Conservation (phyloP, 2,113 vertebrate species). For the Macquaria ambigua region DNA sequence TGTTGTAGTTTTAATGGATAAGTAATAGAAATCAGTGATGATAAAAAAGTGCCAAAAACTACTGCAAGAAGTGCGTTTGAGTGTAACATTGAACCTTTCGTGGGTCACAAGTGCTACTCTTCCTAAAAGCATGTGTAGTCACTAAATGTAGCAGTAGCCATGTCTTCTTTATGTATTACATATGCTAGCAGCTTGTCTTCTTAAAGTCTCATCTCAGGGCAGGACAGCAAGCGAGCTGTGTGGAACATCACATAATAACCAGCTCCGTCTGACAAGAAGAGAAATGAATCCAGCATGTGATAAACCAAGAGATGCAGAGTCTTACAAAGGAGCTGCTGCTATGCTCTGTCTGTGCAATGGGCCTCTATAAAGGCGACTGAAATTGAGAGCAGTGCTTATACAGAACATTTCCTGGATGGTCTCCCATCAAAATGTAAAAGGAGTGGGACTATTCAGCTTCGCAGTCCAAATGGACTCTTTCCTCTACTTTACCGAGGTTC, state of each 20-base stretch:
- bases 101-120: neutral
- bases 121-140: conserved; percentile 14
- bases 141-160: conserved; percentile 16
- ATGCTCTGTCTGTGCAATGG: conserved; percentile 44
- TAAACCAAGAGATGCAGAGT: conserved; percentile 46
- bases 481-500: conserved; percentile 44
- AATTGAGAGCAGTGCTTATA: conserved; percentile 61
- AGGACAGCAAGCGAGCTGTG: conserved; percentile 34
- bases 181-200: conserved; percentile 38
- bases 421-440: conserved; percentile 61
- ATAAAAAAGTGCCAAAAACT: neutral
- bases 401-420: conserved; percentile 56
- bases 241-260: conserved; percentile 62
- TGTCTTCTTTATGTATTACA: conserved; percentile 19
- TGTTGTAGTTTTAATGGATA: neutral
- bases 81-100: neutral
- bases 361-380: conserved; percentile 53
- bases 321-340: conserved; percentile 56
- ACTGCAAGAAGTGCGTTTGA: neutral
- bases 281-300: conserved; percentile 59
- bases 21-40: neutral
- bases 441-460: conserved; percentile 45
- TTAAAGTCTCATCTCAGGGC: conserved; percentile 45
- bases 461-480: conserved; percentile 63
- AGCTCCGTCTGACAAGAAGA: conserved; percentile 50